Base-by-base conservation (phyloP, 2,888 invertebrate genomes). In the Epirrita christyi region DNA sequence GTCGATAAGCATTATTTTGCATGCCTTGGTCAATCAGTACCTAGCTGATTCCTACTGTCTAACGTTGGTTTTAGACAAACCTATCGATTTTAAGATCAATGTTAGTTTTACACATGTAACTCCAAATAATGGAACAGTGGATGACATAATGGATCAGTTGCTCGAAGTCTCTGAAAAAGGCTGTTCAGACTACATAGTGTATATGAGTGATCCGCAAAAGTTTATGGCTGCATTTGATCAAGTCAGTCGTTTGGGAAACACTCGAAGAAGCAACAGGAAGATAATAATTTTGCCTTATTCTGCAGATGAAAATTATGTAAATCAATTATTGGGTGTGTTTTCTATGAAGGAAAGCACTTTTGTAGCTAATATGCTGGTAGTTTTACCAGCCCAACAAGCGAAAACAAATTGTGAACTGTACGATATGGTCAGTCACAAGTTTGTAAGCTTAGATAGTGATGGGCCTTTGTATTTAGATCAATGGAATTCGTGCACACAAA, bases 131-230 rank as follows among this genome's bases (percentile, higher is more conserved):
- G 66, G 68, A 2, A 71, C 66, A 38, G 38, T 56, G 37, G 67
- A 73, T 28, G 66, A 68, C 54, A 63, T 88, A 0, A 62, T 71
- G 7, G 49, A 74, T 8, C 73, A 79, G 45, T 66, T 90, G 60
- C 54, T 86, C 0, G 61, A 75, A 21, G 78, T 82, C 1, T 86
- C 88, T 1, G 92, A 92, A 75, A 81, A 78, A 41, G 92, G 92
- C 9, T 93, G 93, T 71, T 89, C 90, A 9, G 92, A 90, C 74
- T 92, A 89, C 55, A 74, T 92, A 4, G 78, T 93, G 8, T 74
- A 74, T 61, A 75, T 87, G 75, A 61, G 67, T 49, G 68, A 91
- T 45, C 86, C 93, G 0, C 46, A 69, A 44, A 59, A 61, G 7
- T 91, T 93, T 59, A 81, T 93, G 72, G 51, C 53, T 4, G 78